Evolutionary conservation across 2,888 invertebrate species (phyloP), one percentile per base, ranked within the genome.

Genomic region (Epistrophe eligans): DNA sequence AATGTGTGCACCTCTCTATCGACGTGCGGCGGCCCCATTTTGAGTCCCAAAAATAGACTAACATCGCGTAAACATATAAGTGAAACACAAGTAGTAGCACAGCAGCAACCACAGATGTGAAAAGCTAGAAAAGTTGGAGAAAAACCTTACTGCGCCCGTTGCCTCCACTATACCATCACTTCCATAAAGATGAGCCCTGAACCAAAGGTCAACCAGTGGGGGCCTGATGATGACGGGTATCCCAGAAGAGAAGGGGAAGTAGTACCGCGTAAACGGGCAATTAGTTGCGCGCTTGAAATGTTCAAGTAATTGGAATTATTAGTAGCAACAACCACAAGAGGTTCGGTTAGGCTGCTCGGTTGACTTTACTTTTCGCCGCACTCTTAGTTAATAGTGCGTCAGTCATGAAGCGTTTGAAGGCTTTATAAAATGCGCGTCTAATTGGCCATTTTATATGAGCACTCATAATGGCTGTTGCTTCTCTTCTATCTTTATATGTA

Each of bases 261-360:
- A 60, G 43, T 50, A 50, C 19, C 67, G 55, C 50, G 40, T 85
- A 77, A 82, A 38, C 77, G 73, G 70, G 76, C 87, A 87, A 87
- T 87, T 87, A 87, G 82, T 32, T 67, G 74, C 64, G 79, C 87
- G 87, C 76, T 79, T 82, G 76, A 87, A 77, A 79, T 82, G 57
- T 48, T 76, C 71, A 82, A 82, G 82, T 87, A 87, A 87, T 87
- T 87, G 82, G 76, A 87, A 87, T 87, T 87, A 87, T 82, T 83
- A 82, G 82, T 71, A 60, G 38, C 62, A 74, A 50, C 67, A 74
- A 43, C 79, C 74, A 74, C 79, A 71, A 76, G 66, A 60, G 67
- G 64, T 77, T 77, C 52, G 77, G 40, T 77, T 13, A 28, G n/a
- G 60, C 19, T 60, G 50, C 48, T 83, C 40, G 55, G 73, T 77